phyloP scores from a whole-genome alignment of 2,888 invertebrate species.

The Sicus ferrugineus region DNA sequence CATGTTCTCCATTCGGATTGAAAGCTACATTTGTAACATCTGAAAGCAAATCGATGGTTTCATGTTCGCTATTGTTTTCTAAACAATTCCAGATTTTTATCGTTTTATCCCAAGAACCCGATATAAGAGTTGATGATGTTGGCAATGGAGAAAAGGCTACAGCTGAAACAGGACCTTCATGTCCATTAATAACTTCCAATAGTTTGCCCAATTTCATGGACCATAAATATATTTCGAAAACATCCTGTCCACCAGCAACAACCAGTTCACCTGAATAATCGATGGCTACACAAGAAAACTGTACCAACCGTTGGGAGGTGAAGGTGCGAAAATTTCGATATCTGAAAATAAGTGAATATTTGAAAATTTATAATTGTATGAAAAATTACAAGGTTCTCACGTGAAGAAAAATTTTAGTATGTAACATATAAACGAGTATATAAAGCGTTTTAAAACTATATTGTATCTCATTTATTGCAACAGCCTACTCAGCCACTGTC shows the following conservation, averaged over 20 bases:
- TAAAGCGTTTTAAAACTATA: background rate
- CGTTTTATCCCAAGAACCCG: conserved; percentile 95
- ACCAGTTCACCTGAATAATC: conserved; percentile 92
- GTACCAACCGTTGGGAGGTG: conserved; percentile 88
- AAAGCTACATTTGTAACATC: conserved; percentile 88
- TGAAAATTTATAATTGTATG: background rate
- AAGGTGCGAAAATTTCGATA: conserved; percentile 98
- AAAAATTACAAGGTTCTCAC: background rate
- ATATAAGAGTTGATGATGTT: conserved; percentile 79
- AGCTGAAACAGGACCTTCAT: conserved; percentile 89
- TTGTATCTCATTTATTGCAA: too few relatives aligned
- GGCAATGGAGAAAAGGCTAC: conserved; percentile 80
- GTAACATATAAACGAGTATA: background rate
- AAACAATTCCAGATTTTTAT: conserved; percentile 92
- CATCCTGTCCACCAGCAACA: conserved; percentile 93
- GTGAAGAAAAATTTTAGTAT: background rate
- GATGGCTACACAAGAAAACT: conserved; percentile 88
- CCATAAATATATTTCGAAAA: conserved; percentile 96
- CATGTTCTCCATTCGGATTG: conserved; percentile 89
- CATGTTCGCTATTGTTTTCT: conserved; percentile 80
- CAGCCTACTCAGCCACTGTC: background rate
- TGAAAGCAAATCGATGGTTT: conserved; percentile 78
- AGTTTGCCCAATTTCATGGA: conserved; percentile 91
- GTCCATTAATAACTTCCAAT: conserved; percentile 89
- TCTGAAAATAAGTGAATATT: conserved; percentile 65